A percentile compares a stretch with the other conserved stretches of the same genome.
phyloP scores from a whole-genome alignment of 2,797 vertebrate genomes.

The Aselliscus stoliczkanus region DNA sequence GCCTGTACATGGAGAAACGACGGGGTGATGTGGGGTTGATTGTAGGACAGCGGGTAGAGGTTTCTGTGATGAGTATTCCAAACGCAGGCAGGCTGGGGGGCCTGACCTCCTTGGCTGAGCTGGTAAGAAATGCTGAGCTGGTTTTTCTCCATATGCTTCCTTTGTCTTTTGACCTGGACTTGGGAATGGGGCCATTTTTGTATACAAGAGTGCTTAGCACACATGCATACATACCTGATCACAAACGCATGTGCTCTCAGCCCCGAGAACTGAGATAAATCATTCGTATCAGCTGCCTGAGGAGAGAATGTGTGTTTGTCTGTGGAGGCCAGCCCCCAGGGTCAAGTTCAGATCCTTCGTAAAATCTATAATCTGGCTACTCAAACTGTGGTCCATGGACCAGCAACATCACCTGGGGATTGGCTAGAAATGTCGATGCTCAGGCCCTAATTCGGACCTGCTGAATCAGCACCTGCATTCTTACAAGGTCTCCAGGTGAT shows the following conservation, averaged over 20 bases:
- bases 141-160: conserved; percentile 16
- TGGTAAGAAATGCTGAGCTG: background rate
- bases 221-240: background rate
- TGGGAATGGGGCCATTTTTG: background rate
- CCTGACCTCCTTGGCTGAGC: background rate
- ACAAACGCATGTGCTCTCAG: background rate
- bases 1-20: background rate
- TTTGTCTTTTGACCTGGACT: conserved; percentile 37
- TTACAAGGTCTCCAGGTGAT: background rate
- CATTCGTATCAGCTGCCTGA: background rate
- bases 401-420: background rate
- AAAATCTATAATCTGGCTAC: background rate
- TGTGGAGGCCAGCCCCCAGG: background rate
- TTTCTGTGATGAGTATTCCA: background rate
- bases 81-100: background rate
- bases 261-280: background rate
- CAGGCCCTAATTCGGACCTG: background rate
- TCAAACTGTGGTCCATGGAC: background rate
- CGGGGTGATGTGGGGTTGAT: background rate
- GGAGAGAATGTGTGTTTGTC: background rate
- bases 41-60: background rate
- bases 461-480: background rate
- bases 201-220: background rate
- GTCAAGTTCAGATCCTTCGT: background rate
- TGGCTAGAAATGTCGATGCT: background rate